These are phyloP conservation scores for Astropecten irregularis DNA, from an alignment of 53 echinoderm and acorn worm genomes.

Conservation along the genomic window DNA sequence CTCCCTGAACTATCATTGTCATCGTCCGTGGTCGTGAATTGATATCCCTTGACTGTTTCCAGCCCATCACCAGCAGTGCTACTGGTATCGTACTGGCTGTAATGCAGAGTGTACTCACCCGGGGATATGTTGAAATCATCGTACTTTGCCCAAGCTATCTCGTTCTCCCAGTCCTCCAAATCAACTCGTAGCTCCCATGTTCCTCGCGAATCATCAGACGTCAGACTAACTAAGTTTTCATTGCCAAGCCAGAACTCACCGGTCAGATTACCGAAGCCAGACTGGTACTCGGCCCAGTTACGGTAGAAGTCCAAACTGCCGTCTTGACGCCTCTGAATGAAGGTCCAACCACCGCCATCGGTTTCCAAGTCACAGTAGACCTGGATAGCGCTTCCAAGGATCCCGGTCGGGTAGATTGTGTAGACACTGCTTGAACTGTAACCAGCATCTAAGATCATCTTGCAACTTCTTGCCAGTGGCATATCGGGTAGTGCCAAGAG, in stretches of 20 bases:
- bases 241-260: no score
- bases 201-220: background rate
- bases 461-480: no score
- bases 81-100: background rate
- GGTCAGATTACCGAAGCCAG: no score
- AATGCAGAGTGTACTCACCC: background rate
- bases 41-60: no score
- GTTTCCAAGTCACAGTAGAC: conserved; percentile 14
- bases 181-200: conserved; percentile 30
- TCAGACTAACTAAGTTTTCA: background rate
- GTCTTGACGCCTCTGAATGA: background rate
- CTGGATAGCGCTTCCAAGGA: background rate
- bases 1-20: no score
- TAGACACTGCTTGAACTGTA: background rate
- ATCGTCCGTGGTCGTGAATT: no score
- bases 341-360: conserved; percentile 9
- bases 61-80: background rate
- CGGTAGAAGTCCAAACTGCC: no score
- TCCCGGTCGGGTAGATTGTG: background rate
- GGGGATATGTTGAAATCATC: background rate
- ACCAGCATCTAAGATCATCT: background rate
- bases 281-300: no score
- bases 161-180: no score
- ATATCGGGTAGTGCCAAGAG: background rate
- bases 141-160: no score